Conservation (phyloP, 23 tunicate species). For the Ciona savignyi region DNA sequence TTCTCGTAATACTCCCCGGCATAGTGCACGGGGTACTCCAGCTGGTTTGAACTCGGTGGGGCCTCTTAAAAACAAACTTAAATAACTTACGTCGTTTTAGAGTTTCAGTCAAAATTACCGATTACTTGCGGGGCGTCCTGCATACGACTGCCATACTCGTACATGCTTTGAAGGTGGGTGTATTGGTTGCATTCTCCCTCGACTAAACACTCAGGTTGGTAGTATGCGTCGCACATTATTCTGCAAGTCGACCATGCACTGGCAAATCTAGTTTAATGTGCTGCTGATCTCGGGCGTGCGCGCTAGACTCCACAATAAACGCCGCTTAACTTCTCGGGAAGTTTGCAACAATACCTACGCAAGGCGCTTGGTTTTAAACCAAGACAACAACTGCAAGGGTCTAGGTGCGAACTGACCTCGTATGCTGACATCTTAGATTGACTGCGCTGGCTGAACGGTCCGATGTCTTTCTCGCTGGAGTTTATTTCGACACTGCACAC, state of each 20-base stretch:
- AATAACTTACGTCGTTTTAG: background rate
- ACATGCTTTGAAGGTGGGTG: background rate
- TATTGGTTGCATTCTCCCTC: background rate
- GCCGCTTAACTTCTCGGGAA: background rate
- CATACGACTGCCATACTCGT: background rate
- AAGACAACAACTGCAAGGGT: background rate
- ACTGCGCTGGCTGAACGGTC: background rate
- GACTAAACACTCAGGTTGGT: background rate
- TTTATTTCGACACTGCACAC: too few relatives aligned
- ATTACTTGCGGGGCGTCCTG: background rate
- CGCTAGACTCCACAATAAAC: too few relatives aligned
- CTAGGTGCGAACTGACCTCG: background rate
- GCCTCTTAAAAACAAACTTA: background rate
- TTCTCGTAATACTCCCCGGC: background rate
- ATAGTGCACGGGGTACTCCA: background rate
- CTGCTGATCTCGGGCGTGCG: too few relatives aligned
- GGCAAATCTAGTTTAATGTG: too few relatives aligned
- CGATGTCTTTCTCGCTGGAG: background rate
- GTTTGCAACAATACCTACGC: background rate
- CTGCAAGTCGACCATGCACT: background rate
- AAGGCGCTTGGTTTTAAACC: background rate
- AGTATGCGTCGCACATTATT: background rate
- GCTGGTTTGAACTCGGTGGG: background rate
- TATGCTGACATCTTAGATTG: background rate
- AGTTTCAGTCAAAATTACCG: background rate